phyloP scores from a whole-genome alignment of 1,140 invertebrate genomes.

The Drosophila ohnishii region DNA sequence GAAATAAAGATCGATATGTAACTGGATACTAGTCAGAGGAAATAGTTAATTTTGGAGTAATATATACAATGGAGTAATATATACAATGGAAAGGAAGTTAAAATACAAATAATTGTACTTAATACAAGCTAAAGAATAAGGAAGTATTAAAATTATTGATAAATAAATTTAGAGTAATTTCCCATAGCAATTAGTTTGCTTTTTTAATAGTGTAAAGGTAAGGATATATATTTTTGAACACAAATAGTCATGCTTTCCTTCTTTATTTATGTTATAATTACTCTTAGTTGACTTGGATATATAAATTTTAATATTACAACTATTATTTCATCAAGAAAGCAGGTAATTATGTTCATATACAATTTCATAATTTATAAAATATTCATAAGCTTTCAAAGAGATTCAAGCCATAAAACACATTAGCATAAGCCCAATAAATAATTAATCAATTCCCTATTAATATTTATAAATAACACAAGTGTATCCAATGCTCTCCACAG shows the following conservation, averaged over 20 bases:
- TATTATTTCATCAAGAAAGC: not conserved
- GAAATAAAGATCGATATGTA: not conserved
- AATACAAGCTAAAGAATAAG: accelerated
- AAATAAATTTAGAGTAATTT: not conserved
- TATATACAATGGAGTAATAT: not conserved
- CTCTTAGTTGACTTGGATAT: too few relatives aligned
- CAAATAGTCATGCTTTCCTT: too few relatives aligned
- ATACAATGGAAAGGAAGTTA: not conserved
- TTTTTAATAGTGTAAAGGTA: too few relatives aligned
- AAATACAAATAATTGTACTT: not conserved
- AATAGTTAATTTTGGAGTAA: not conserved
- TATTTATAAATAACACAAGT: not conserved
- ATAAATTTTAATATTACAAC: not conserved
- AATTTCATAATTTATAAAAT: not conserved
- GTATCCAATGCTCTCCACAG: not conserved
- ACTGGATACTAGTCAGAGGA: not conserved
- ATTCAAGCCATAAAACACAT: not conserved
- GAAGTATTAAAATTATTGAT: not conserved
- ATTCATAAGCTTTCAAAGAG: not conserved
- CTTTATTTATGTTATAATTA: too few relatives aligned
- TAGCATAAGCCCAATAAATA: not conserved
- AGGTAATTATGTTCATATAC: not conserved
- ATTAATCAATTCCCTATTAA: not conserved
- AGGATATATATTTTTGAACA: too few relatives aligned
- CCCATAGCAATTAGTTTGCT: accelerated